Evolutionary conservation across 2,888 invertebrate genomes (phyloP).

Genomic region (Emmelina monodactyla): DNA sequence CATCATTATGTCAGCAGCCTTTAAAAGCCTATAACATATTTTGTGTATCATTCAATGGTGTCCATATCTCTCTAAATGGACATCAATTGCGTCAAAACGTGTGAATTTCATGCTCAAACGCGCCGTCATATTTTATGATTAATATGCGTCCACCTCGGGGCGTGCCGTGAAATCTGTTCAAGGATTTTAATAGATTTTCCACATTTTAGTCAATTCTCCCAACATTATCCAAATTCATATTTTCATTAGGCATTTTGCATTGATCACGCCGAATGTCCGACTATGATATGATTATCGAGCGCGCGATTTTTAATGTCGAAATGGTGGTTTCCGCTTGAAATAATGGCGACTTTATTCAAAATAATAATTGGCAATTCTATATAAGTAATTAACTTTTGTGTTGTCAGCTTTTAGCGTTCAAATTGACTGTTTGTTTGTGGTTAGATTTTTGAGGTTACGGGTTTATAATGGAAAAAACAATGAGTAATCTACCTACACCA

Average conservation of each 20-base stretch:
- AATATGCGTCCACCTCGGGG: constrained; percentile 16
- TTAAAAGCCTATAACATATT: too few species aligned
- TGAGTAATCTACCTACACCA: too few species aligned
- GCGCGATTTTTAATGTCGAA: constrained; percentile 20
- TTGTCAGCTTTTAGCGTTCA: neutral
- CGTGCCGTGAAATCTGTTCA: too few species aligned
- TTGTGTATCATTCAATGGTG: too few species aligned
- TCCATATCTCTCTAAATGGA: too few species aligned
- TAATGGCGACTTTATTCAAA: constrained; percentile 17
- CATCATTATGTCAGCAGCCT: too few species aligned
- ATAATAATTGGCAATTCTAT: constrained; percentile 1
- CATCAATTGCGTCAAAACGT: too few species aligned
- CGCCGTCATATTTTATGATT: constrained; percentile 19
- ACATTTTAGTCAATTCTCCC: constrained; percentile 31
- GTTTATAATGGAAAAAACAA: too few species aligned
- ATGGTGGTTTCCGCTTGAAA: constrained; percentile 14
- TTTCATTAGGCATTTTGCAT: constrained; percentile 40
- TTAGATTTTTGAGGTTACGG: neutral
- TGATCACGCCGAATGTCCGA: constrained; percentile 37
- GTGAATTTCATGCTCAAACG: neutral
- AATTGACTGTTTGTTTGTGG: constrained; percentile 1
- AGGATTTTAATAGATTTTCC: too few species aligned
- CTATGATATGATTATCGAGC: constrained; percentile 31
- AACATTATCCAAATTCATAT: constrained; percentile 45
- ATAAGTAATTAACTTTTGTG: neutral